A percentile compares a stretch with the other conserved stretches of the same genome.
phyloP scores from a whole-genome alignment of 2,888 invertebrate species.

The Coelopa pilipes region DNA sequence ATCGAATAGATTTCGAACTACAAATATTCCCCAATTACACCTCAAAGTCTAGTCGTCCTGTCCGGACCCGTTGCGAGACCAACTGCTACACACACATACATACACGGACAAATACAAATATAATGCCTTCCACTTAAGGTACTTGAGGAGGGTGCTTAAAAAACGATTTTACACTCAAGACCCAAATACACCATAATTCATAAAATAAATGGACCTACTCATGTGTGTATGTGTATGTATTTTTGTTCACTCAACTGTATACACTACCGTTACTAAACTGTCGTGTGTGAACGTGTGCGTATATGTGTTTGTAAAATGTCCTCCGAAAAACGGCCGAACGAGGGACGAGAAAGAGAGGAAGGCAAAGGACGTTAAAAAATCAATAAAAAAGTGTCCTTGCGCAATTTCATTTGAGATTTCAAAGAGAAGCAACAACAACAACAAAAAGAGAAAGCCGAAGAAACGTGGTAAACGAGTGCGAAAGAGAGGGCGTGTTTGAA shows the following conservation, averaged over 20 bases:
- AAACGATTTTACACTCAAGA: constrained; percentile 30
- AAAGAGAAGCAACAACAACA: constrained; percentile 1
- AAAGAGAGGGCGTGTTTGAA: too few species aligned
- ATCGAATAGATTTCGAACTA: too few species aligned
- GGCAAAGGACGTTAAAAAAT: constrained; percentile 42
- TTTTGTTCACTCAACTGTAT: constrained; percentile 6
- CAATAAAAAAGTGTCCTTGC: constrained; percentile 50
- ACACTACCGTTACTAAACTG: background rate
- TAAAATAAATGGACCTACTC: too few species aligned
- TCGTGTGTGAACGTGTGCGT: background rate
- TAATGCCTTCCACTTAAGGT: too few species aligned
- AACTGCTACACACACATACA: too few species aligned
- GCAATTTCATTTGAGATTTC: constrained; percentile 47
- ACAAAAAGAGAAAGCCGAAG: background rate
- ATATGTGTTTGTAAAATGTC: background rate
- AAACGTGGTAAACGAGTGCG: background rate
- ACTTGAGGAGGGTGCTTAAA: constrained; percentile 13
- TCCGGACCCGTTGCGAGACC: too few species aligned
- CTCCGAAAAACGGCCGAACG: background rate
- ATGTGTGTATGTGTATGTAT: background rate
- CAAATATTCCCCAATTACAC: too few species aligned
- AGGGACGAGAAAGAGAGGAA: background rate
- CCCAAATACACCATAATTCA: background rate
- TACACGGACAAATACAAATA: too few species aligned
- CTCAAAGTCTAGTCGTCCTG: too few species aligned